Conservation (phyloP, 2,797 vertebrate species). For the Schizopygopsis pylzovi region DNA sequence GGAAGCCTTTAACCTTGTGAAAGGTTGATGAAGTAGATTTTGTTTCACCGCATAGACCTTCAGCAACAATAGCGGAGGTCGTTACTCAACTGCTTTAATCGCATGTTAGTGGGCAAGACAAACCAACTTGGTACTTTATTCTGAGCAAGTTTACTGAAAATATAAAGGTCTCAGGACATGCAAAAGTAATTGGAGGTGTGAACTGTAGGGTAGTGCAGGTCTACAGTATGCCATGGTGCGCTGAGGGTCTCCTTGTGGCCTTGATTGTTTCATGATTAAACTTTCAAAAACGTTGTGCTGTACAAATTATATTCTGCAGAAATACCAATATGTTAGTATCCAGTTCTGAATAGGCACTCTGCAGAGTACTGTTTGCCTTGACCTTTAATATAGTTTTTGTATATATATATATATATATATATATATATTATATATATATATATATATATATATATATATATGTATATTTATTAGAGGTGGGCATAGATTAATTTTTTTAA, state of each 20-base stretch:
- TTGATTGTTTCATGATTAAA: background rate
- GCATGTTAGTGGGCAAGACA: slow-evolving; percentile 2
- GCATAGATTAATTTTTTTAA: too few relatives aligned
- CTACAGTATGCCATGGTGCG: background rate
- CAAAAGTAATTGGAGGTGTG: background rate
- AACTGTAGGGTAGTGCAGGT: background rate
- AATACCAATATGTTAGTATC: background rate
- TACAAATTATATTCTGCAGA: background rate
- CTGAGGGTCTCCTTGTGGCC: background rate
- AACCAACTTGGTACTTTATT: slow-evolving; percentile 3
- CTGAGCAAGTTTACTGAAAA: background rate
- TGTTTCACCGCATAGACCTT: slow-evolving; percentile 54
- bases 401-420: background rate
- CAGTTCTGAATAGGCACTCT: background rate
- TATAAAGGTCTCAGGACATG: background rate
- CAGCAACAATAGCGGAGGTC: slow-evolving; percentile 54
- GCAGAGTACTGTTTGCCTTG: background rate
- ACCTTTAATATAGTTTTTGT: too few relatives aligned
- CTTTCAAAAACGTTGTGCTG: background rate
- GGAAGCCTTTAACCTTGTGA: slow-evolving; percentile 61
- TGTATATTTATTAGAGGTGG: too few relatives aligned
- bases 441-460: background rate
- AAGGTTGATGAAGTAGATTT: slow-evolving; percentile 61
- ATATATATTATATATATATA: background rate
- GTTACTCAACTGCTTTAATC: slow-evolving; percentile 27